Evolutionary conservation across 2,888 invertebrate species (phyloP).

Genomic region (Drosophila fulvimacula): DNA sequence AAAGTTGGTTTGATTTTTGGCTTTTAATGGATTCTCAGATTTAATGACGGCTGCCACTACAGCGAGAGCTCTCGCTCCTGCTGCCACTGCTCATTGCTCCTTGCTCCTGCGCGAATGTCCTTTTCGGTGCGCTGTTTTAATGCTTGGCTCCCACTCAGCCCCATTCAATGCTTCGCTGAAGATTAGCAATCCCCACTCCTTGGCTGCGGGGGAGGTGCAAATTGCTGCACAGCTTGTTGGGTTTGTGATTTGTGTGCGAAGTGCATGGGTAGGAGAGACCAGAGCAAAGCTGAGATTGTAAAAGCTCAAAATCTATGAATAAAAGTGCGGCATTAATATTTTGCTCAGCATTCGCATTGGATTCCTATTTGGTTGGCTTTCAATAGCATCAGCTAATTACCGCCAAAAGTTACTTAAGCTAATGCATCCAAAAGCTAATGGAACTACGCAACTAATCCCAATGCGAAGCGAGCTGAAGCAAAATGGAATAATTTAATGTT

Average conservation of each 20-base stretch:
- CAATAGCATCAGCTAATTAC: conserved; percentile 28
- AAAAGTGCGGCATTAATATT: conserved; percentile 30
- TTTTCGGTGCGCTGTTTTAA: conserved; percentile 46
- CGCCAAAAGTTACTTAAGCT: conserved; percentile 13
- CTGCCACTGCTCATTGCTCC: neutral
- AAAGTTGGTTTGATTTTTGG: conserved; percentile 79
- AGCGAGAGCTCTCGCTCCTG: neutral
- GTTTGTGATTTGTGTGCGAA: conserved; percentile 65
- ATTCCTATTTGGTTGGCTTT: conserved; percentile 19
- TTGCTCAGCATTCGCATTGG: conserved; percentile 14
- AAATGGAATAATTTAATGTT: neutral
- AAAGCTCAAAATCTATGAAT: conserved; percentile 49
- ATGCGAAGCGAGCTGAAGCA: neutral
- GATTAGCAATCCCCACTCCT: conserved; percentile 39
- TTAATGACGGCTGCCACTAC: conserved; percentile 60
- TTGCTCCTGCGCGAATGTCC: neutral
- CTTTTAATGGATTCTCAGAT: conserved; percentile 78
- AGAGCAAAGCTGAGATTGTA: conserved; percentile 35
- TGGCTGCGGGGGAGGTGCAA: conserved; percentile 41
- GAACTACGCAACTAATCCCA: neutral
- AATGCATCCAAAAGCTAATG: conserved; percentile 5
- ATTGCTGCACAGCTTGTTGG: conserved; percentile 71
- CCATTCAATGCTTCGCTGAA: conserved; percentile 56
- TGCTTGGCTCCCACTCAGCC: conserved; percentile 34
- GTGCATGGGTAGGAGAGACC: conserved; percentile 8